Evolutionary conservation across 2,113 vertebrate genomes (phyloP).

Genomic region (Thryonomys swinderianus): DNA sequence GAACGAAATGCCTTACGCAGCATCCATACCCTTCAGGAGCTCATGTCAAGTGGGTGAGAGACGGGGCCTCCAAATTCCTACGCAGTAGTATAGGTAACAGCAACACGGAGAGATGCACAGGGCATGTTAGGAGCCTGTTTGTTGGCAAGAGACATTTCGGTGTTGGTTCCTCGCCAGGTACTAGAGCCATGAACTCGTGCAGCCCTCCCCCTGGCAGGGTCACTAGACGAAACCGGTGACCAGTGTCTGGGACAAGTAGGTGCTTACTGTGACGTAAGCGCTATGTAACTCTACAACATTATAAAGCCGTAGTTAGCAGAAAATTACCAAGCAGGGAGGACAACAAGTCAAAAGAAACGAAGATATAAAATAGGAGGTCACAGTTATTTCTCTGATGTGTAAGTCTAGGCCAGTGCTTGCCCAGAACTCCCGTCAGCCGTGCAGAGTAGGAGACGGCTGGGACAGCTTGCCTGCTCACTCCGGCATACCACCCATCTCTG

Average conservation of each 20-base stretch:
- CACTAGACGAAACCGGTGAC: not conserved
- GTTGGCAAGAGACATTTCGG: not conserved
- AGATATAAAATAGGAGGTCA: too few species aligned
- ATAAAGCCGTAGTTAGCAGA: not conserved
- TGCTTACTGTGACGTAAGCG: not conserved
- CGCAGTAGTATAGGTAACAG: not conserved
- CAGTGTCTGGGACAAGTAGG: not conserved
- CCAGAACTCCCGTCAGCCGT: rapidly evolving
- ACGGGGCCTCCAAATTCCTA: not conserved
- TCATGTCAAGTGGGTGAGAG: not conserved
- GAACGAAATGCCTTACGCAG: not conserved
- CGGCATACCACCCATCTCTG: not conserved
- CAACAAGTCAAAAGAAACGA: not conserved
- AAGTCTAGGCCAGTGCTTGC: not conserved
- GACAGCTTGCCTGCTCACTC: not conserved
- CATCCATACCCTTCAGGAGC: not conserved
- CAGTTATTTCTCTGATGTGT: not conserved
- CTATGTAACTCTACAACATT: not conserved
- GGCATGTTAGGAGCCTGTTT: not conserved
- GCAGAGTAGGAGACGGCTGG: not conserved
- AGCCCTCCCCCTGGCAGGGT: not conserved
- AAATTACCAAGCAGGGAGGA: not conserved
- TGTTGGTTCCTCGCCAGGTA: not conserved
- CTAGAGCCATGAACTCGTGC: not conserved
- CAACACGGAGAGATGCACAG: not conserved